phyloP scores from a whole-genome alignment of 2,797 vertebrate genomes.

The Synanceia verrucosa region DNA sequence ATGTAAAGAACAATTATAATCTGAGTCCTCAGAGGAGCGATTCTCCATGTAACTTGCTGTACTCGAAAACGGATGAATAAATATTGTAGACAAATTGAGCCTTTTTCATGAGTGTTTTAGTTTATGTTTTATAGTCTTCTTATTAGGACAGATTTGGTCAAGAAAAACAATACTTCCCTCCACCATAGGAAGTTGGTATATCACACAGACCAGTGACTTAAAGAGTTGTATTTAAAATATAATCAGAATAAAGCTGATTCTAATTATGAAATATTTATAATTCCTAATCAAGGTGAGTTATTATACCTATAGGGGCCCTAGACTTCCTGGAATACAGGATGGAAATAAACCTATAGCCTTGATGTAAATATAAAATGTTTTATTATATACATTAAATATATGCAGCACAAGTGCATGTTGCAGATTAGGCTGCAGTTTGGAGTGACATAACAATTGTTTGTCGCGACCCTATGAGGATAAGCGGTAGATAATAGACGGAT shows the following conservation, averaged over 20 bases:
- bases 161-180: neutral
- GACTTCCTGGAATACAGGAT: neutral
- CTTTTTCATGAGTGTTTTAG: neutral
- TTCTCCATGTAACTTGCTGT: neutral
- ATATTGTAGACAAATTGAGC: slow-evolving; percentile 17
- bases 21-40: neutral
- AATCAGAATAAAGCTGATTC: too few relatives aligned
- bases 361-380: neutral
- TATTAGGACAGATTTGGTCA: neutral
- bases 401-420: too few relatives aligned
- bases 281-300: neutral
- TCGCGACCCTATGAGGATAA: too few relatives aligned
- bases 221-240: neutral
- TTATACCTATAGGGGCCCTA: neutral
- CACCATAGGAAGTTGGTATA: neutral
- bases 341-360: neutral
- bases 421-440: too few relatives aligned
- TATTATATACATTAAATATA: neutral
- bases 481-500: too few relatives aligned
- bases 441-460: too few relatives aligned
- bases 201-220: neutral
- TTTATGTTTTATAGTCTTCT: neutral
- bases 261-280: too few relatives aligned
- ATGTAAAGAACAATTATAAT: neutral
- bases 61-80: slow-evolving; percentile 32